phyloP scores from a whole-genome alignment of 2,797 vertebrate genomes.

The Smutsia temminckii region DNA sequence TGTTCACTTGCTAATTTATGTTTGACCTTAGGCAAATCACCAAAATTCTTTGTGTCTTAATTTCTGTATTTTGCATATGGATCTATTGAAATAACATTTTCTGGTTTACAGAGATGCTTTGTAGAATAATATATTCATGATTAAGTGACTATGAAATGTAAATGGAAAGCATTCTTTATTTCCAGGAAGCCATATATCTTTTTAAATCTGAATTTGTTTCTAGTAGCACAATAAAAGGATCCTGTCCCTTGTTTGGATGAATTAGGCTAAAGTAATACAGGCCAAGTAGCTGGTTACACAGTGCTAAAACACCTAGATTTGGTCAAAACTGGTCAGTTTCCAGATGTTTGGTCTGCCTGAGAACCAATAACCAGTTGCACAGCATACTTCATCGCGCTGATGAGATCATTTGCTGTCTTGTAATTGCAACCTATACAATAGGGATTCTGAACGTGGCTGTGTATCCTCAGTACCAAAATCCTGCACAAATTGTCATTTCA shows the following conservation, averaged over 20 bases:
- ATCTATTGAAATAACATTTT: not conserved
- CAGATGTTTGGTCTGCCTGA: not conserved
- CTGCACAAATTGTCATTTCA: not conserved
- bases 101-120: not conserved
- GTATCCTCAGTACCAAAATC: not conserved
- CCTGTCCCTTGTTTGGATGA: not conserved
- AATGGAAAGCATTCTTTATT: not conserved
- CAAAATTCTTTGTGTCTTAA: not conserved
- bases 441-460: not conserved
- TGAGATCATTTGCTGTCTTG: not conserved
- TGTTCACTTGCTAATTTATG: slow-evolving; percentile 3
- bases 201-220: not conserved
- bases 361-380: not conserved
- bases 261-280: not conserved
- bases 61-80: slow-evolving; percentile 27
- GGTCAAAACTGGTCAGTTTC: slow-evolving; percentile 5
- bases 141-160: slow-evolving; percentile 7
- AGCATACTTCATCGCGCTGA: not conserved
- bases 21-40: slow-evolving; percentile 27
- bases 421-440: not conserved
- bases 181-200: not conserved
- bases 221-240: not conserved
- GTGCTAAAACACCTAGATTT: not conserved
- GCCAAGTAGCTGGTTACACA: not conserved
- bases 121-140: not conserved